Evolutionary conservation across 2,797 vertebrate species (phyloP).

Genomic region (Paguma larvata): DNA sequence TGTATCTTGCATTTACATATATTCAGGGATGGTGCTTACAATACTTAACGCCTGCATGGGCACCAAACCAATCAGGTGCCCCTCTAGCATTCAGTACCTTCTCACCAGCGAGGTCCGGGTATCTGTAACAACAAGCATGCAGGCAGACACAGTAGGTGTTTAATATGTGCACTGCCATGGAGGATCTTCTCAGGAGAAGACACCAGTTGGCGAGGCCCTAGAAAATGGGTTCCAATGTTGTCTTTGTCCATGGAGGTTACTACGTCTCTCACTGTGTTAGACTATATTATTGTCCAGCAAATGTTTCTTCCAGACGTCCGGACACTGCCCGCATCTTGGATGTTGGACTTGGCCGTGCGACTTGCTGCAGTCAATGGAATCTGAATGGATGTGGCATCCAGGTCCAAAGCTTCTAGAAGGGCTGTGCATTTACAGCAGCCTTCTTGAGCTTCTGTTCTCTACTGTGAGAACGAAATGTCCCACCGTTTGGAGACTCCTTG

Average conservation of each 20-base stretch:
- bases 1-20: background rate
- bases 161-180: rapidly evolving
- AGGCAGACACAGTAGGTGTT: background rate
- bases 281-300: background rate
- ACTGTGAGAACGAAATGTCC: background rate
- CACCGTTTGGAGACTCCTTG: background rate
- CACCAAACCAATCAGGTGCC: background rate
- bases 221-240: background rate
- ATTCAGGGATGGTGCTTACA: background rate
- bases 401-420: background rate
- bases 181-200: background rate
- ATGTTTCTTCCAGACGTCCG: background rate
- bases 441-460: background rate
- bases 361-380: background rate
- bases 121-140: rapidly evolving
- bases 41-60: background rate
- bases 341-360: background rate
- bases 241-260: background rate
- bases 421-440: background rate
- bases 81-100: background rate
- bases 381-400: background rate
- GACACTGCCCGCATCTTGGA: background rate
- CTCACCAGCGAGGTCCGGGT: background rate
- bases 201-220: background rate
- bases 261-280: background rate